Evolutionary conservation across 2,888 invertebrate genomes (phyloP), one percentile per base, ranked within the genome.

Genomic region (Cheilosia urbana): DNA sequence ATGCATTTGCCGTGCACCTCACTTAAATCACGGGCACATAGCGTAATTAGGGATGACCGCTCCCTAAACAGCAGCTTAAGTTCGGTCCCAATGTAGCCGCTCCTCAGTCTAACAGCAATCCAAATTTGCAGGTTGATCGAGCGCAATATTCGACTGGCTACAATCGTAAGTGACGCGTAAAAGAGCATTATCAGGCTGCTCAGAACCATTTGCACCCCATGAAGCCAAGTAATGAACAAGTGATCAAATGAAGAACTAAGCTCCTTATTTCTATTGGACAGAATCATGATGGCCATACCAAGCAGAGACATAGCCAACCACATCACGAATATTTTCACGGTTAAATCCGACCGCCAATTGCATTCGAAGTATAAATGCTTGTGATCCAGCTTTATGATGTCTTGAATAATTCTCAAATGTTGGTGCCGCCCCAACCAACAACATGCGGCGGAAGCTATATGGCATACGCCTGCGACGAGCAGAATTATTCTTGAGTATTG

Each of bases 41-140:
- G 17, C 3, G 57, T n/a, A 4, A 75, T 17, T 5, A 65, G 4
- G 2, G 15, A 34, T n/a, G n/a, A 19, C 3, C 65, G 27, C 4
- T 75, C 75, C 24, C 2, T 34, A 9, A 75, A 57, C 15, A 75
- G 13, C 13, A 13, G 4, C 17, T 49, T 65, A 42, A 75, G 27
- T 13, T 75, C 57, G 2, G 2, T 24, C 11, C 17, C 15, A 30
- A 27, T 34, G 40, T 15, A 47, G 1, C 15, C 15, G 2, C 9
- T 27, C 15, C 49, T 47, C 2, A 37, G 2, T 17, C 30, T 21
- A 0, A 30, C 2, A 0, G 15, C 19, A 3, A 9, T 42, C 2
- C 47, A 27, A 17, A 76, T 76, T 11, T 34, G 1, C 2, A 5
- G 1, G 19, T 66, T 66, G 1, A 76, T 4, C 3, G 51, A 24